Conservation (phyloP, 2,888 invertebrate genomes). For the Limnephilus rhombicus region DNA sequence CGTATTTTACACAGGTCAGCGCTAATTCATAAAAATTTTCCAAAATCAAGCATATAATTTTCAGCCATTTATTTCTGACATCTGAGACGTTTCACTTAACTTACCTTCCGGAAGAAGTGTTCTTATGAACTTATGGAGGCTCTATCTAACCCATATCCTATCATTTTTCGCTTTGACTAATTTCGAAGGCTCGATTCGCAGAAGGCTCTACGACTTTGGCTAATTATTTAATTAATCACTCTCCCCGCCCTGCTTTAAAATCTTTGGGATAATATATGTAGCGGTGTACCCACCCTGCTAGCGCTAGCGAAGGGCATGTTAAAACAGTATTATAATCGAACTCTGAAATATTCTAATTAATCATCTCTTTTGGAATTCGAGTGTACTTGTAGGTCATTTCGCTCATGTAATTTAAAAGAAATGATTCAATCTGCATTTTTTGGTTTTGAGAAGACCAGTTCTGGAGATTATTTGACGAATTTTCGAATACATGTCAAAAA, state of each 20-base stretch:
- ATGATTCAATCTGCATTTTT: too few relatives aligned
- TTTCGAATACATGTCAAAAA: too few relatives aligned
- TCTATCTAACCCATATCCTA: not conserved
- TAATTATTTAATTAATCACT: constrained; percentile 12
- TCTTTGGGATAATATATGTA: not conserved
- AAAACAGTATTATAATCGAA: not conserved
- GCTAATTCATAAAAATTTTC: not conserved
- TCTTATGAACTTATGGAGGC: not conserved
- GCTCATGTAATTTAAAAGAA: too few relatives aligned
- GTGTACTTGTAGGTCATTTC: too few relatives aligned
- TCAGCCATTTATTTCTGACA: not conserved
- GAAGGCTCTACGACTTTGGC: constrained; percentile 18
- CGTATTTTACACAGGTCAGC: not conserved
- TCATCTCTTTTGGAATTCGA: too few relatives aligned
- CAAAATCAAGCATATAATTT: not conserved
- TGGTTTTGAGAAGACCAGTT: too few relatives aligned
- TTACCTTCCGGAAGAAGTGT: not conserved
- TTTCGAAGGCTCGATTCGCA: not conserved
- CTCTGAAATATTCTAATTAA: not conserved
- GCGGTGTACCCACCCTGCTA: not conserved
- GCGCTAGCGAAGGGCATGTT: not conserved
- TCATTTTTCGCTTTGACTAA: not conserved
- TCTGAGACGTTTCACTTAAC: not conserved
- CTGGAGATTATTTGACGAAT: too few relatives aligned
- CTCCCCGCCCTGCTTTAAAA: not conserved